Base-by-base conservation (phyloP, 2,888 invertebrate genomes). In the Caradrina kadenii region DNA sequence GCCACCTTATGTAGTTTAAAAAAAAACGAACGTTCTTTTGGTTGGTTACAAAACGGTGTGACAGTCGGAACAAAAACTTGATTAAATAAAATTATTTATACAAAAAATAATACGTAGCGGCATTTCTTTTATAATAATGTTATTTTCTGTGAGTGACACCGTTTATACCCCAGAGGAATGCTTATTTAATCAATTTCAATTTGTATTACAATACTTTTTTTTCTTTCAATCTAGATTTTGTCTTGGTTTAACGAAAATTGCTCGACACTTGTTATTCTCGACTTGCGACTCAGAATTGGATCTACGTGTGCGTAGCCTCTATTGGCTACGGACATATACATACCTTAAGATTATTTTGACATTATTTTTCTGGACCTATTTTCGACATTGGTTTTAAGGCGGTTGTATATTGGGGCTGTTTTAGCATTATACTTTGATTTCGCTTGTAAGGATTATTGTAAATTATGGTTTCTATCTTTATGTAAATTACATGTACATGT, bases 41-140 rank as follows among this genome's bases (percentile, higher is more conserved):
- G 19, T 42, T 15, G 6, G 0, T 31, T 31, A 26, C 49, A 17
- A 31, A 42, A 48, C 31, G 63, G 72, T 79, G 72, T 80, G 11
- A 79, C 1, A 58, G 48, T 21, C 17, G 48, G n/a, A 50, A 2
- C 26, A 54, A 62, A 77, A 80, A 62, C 61, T 82, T 73, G 66
- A 76, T 77, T 64, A 79, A 73, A 82, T 78, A 78, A 76, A 70
- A 76, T 82, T 79, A 76, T 80, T 71, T 73, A 69, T 69, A 59
- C 50, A 69, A 69, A 60, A 74, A 61, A 70, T 74, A 67, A 54
- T 55, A 67, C 58, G 71, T 76, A 49, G 55, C 65, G 72, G 64
- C 66, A 74, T 78, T 76, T 74, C 63, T 76, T 19, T 73, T 78
- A 68, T 64, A 81, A 81, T 74, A 60, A 69, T 68, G 68, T 52